A percentile compares a stretch with the other conserved stretches of the same genome.
Evolutionary conservation across 1,140 invertebrate species (phyloP).

Genomic region (Bradynema listronoti): DNA sequence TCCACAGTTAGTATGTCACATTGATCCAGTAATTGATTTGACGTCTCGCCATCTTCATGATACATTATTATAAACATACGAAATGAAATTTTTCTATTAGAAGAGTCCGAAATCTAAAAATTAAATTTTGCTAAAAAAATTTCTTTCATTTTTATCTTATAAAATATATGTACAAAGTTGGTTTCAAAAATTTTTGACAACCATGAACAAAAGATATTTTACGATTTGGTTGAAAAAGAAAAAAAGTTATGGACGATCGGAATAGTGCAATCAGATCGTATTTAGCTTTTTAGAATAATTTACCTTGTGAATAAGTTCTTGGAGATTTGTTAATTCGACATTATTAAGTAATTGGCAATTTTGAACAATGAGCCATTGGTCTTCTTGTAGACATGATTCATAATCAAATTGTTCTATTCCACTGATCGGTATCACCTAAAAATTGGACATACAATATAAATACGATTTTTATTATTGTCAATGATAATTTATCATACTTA

Average conservation of each 20-base stretch:
- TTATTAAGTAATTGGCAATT: constrained; percentile 24
- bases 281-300: too few relatives aligned
- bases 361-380: constrained; percentile 34
- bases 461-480: background rate
- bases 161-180: too few relatives aligned
- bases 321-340: constrained; percentile 20
- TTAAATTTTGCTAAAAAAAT: background rate
- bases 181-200: too few relatives aligned
- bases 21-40: constrained; percentile 14
- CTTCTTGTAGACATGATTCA: constrained; percentile 23
- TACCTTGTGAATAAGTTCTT: constrained; percentile 23
- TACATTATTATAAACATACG: constrained; percentile 38
- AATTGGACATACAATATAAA: background rate
- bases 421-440: constrained; percentile 24
- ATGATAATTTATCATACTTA: too few relatives aligned
- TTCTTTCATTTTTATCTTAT: too few relatives aligned
- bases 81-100: constrained; percentile 18
- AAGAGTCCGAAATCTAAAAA: constrained; percentile 25
- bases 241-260: too few relatives aligned
- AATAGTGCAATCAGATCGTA: too few relatives aligned
- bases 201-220: too few relatives aligned
- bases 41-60: constrained; percentile 24
- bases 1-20: constrained; percentile 35
- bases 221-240: too few relatives aligned
- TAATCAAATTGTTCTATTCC: constrained; percentile 26